These are phyloP conservation scores for Scomber japonicus DNA, from an alignment of 2,113 vertebrate species.

Conservation along the genomic window DNA sequence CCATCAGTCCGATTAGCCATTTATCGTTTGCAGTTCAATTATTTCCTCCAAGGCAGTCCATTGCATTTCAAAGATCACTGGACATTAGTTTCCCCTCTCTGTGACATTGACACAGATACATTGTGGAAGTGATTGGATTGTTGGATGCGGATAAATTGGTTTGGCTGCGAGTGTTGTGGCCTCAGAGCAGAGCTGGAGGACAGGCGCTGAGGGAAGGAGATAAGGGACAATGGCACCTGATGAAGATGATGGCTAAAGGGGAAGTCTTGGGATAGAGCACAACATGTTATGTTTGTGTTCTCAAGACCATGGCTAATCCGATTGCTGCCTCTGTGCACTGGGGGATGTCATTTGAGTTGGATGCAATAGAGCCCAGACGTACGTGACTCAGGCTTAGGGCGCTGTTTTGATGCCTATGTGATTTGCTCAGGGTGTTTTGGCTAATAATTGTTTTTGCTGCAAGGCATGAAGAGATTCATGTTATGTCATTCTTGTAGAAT, in stretches of 20 bases:
- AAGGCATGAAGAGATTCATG: neutral
- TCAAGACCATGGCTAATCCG: conserved; percentile 62
- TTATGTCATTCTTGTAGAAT: conserved; percentile 14
- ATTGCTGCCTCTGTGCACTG: conserved; percentile 58
- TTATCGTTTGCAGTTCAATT: conserved; percentile 46
- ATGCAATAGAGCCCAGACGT: conserved; percentile 39
- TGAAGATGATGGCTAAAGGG: conserved; percentile 63
- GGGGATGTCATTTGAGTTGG: conserved; percentile 55
- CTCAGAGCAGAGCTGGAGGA: conserved; percentile 60
- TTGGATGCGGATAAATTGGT: conserved; percentile 63
- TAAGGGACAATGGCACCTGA: conserved; percentile 65
- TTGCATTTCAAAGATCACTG: conserved; percentile 69
- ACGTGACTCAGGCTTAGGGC: conserved; percentile 18
- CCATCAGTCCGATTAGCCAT: conserved; percentile 39
- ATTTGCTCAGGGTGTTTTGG: conserved; percentile 7
- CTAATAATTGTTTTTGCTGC: conserved; percentile 28
- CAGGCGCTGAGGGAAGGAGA: conserved; percentile 56
- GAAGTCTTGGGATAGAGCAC: conserved; percentile 48
- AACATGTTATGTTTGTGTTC: conserved; percentile 66
- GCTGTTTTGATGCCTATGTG: conserved; percentile 25
- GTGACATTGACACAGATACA: conserved; percentile 73
- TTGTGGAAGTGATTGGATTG: conserved; percentile 75
- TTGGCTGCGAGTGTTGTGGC: conserved; percentile 50
- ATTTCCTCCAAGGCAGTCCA: conserved; percentile 42
- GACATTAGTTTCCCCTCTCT: conserved; percentile 45